Conservation (phyloP, 1,140 invertebrate species). For the Mylabris phalerata region DNA sequence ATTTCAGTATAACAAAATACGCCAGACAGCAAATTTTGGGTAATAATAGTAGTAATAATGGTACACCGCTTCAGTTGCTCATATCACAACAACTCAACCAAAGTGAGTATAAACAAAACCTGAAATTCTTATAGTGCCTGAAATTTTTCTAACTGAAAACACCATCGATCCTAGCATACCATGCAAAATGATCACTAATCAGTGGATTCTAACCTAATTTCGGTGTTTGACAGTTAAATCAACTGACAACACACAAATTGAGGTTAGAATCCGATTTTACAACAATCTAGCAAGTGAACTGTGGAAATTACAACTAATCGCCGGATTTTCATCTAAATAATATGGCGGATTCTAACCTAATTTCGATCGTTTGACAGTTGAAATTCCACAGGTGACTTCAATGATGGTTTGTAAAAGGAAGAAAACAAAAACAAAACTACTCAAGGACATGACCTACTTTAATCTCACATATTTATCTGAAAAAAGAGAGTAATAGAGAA, state of each 20-base stretch:
- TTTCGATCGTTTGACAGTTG: not conserved
- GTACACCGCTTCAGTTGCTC: constrained; percentile 62
- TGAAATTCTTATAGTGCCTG: no score
- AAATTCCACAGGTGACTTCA: not conserved
- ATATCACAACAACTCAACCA: constrained; percentile 67
- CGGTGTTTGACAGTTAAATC: not conserved
- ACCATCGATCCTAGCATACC: no score
- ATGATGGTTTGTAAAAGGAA: not conserved
- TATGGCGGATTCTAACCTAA: not conserved
- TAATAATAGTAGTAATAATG: constrained; percentile 44
- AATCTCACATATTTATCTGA: not conserved
- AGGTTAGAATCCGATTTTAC: no score
- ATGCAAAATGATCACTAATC: no score
- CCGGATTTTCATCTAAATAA: no score
- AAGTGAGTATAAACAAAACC: constrained; percentile 53
- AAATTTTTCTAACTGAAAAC: not conserved
- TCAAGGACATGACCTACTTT: not conserved
- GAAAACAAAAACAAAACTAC: no score
- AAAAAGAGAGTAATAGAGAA: no score
- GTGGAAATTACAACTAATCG: no score
- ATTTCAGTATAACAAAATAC: constrained; percentile 63
- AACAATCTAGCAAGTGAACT: no score
- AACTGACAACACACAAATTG: no score
- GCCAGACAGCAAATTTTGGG: constrained; percentile 61
- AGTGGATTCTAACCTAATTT: no score